Percentiles rank a stretch among this genome's conserved stretches.
These are phyloP conservation scores for Micrastur ruficollis DNA, from an alignment of 2,797 vertebrate species.

Conservation along the genomic window DNA sequence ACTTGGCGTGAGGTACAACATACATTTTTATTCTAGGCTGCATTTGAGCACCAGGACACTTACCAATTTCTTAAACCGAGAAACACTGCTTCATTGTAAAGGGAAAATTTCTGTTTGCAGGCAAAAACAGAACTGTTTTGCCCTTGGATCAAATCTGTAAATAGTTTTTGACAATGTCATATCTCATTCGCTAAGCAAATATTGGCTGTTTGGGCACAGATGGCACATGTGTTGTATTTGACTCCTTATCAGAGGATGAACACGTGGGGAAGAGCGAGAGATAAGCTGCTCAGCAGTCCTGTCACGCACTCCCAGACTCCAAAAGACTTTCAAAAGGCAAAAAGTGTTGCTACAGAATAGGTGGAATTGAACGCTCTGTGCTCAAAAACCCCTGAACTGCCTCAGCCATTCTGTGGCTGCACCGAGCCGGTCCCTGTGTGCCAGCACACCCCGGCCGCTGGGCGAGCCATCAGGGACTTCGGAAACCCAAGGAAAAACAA, in stretches of 20 bases:
- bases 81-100: neutral
- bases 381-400: neutral
- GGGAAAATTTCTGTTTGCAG: neutral
- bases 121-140: neutral
- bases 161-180: constrained; percentile 35
- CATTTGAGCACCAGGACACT: neutral
- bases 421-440: neutral
- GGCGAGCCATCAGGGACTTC: rapidly evolving
- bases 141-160: constrained; percentile 44
- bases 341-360: neutral
- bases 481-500: neutral
- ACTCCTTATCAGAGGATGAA: constrained; percentile 55
- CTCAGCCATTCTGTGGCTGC: neutral
- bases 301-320: neutral
- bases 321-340: constrained; percentile 51
- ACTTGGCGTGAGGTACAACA: neutral
- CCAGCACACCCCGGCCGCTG: rapidly evolving
- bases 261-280: neutral
- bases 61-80: neutral
- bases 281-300: constrained; percentile 44
- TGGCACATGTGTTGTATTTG: neutral
- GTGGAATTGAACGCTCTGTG: neutral
- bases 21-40: neutral
- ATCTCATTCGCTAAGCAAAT: constrained; percentile 38
- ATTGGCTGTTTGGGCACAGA: constrained; percentile 27